Evolutionary conservation across 2,797 vertebrate species (phyloP).

Genomic region (Melanogrammus aeglefinus): DNA sequence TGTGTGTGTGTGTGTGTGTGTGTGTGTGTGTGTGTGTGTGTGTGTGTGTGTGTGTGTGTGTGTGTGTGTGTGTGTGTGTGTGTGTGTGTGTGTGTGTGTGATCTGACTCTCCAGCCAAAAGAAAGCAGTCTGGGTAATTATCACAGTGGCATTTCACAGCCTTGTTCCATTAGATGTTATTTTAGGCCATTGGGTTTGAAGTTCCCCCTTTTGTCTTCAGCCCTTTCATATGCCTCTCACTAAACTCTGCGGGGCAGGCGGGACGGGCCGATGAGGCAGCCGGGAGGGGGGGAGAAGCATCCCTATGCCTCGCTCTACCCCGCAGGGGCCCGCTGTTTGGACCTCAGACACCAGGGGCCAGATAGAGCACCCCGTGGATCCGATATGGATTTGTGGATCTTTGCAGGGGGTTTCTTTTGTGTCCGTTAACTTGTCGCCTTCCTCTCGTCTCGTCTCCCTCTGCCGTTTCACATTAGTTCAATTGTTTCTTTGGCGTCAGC

Average conservation of each 20-base stretch:
- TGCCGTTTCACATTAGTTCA: conserved; percentile 46
- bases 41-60: no score
- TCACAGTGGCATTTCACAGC: conserved; percentile 69
- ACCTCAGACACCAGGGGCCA: no score
- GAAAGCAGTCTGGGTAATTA: conserved; percentile 72
- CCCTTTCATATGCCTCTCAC: conserved; percentile 63
- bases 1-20: no score
- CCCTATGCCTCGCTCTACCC: background rate
- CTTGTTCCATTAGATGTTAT: conserved; percentile 67
- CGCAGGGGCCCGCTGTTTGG: no score
- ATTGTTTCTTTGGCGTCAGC: conserved; percentile 50
- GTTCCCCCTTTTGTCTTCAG: conserved; percentile 69
- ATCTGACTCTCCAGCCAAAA: conserved; percentile 54
- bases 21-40: no score
- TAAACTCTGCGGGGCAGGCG: conserved; percentile 59
- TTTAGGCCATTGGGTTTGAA: conserved; percentile 68
- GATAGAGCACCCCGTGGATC: no score
- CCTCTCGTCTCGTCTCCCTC: conserved; percentile 33
- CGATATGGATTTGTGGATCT: conserved; percentile 17
- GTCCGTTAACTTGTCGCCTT: conserved; percentile 19
- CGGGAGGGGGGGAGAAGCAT: no score
- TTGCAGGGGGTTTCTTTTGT: background rate
- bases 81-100: no score
- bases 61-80: no score
- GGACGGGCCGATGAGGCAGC: conserved; percentile 47